Evolutionary conservation across 2,797 vertebrate genomes (phyloP).

Genomic region (Gobio occitaniae): DNA sequence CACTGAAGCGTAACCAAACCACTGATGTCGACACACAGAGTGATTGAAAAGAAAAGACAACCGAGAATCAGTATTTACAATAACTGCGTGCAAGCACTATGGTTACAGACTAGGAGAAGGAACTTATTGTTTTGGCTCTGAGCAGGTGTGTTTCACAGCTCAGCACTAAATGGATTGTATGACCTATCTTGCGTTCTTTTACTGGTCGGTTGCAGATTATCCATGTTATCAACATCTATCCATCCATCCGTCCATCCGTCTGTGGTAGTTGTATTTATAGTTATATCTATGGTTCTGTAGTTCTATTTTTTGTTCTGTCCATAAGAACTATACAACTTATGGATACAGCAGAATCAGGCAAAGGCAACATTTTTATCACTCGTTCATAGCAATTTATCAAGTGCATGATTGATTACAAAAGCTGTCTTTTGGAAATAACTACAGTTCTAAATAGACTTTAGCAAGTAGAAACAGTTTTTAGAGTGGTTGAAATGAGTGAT

Average conservation of each 20-base stretch:
- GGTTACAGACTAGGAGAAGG: constrained; percentile 35
- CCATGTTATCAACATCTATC: not conserved
- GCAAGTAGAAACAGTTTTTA: constrained; percentile 33
- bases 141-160: constrained; percentile 57
- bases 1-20: constrained; percentile 35
- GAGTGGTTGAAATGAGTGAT: constrained; percentile 9
- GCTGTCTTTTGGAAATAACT: constrained; percentile 12
- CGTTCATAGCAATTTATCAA: not conserved
- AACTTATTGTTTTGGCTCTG: constrained; percentile 25
- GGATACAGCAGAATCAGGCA: not conserved
- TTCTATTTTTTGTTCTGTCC: not conserved
- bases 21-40: not conserved
- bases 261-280: too few species aligned
- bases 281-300: not conserved
- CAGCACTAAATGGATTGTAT: constrained; percentile 33
- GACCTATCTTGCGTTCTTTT: constrained; percentile 28
- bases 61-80: constrained; percentile 25
- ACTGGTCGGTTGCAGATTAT: not conserved
- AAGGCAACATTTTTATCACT: not conserved
- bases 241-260: too few species aligned
- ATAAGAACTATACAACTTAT: not conserved
- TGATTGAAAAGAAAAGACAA: constrained; percentile 37
- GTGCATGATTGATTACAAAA: not conserved
- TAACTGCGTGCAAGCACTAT: constrained; percentile 32
- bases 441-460: constrained; percentile 3